Percentiles rank a stretch among this genome's conserved stretches.
These are phyloP conservation scores for Huso huso DNA, from an alignment of 2,797 vertebrate genomes.

Conservation along the genomic window DNA sequence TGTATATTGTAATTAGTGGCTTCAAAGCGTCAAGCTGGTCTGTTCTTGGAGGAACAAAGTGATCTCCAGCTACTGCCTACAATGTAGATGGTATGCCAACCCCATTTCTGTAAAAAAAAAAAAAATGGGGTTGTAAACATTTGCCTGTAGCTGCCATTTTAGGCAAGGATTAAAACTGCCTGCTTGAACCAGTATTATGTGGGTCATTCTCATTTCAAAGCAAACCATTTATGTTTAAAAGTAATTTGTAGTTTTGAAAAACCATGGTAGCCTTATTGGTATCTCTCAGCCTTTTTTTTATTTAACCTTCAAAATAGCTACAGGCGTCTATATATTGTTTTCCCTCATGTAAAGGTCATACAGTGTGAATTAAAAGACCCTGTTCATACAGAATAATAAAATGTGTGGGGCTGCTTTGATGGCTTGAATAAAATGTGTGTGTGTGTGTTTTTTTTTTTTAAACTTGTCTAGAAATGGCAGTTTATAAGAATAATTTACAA, in stretches of 20 bases:
- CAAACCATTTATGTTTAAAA: neutral
- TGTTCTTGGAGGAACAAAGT: neutral
- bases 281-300: neutral
- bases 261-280: neutral
- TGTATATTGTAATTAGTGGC: too few relatives aligned
- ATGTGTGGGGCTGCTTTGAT: constrained; percentile 39
- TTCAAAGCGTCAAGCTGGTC: neutral
- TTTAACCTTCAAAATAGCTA: constrained; percentile 39
- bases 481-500: neutral
- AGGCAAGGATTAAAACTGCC: neutral
- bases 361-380: constrained; percentile 47
- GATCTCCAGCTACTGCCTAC: neutral
- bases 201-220: neutral
- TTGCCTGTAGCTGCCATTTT: neutral
- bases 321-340: constrained; percentile 24
- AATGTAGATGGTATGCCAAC: too few relatives aligned
- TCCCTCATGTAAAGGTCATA: constrained; percentile 36
- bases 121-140: too few relatives aligned
- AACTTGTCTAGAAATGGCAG: neutral
- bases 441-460: neutral
- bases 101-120: too few relatives aligned
- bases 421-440: constrained; percentile 28
- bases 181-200: neutral
- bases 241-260: neutral
- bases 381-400: constrained; percentile 22